Evolutionary conservation across 2,888 invertebrate genomes (phyloP), one percentile per base, ranked within the genome.

Genomic region (Phania funesta): DNA sequence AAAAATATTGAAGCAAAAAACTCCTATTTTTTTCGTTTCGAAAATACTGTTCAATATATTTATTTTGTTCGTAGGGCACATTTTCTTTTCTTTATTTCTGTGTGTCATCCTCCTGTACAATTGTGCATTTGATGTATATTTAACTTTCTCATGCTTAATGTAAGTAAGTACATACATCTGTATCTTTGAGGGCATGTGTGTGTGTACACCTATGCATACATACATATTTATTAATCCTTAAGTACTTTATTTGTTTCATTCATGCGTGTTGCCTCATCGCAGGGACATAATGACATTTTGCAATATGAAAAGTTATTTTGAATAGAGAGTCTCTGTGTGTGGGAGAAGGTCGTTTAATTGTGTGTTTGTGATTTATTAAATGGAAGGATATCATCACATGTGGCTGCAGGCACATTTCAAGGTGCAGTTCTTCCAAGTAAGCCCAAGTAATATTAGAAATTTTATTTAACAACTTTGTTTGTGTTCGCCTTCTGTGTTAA

Each of bases 91-190:
- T 38, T 67, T 52, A 54, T 52, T 13, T 20, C 20, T 38, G 52
- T 48, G 46, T 48, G 24, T 74, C 56, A 54, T 65, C 44, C 11
- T 60, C 18, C 38, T 65, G 48, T 35, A 48, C 48, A 65, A 75
- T 58, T 65, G 56, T 48, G 56, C 48, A 75, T 38, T 58, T 58
- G 56, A 75, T 56, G 41, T 73, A 8, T 38, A 50, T 50, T 46
- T 22, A 24, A 32, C 11, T 2, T 18, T 58, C 5, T 20, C 20
- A 56, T 32, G 44, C n/a, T 22, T 44, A 54, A 32, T 22, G n/a
- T 16, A 16, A 16, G 1, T 22, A 13, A 44, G 60, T 38, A 1
- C 2, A 0, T 22, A 24, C 24, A 13, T 22, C 0, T 13, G 50
- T 24, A 13, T 13, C 0, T 24, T n/a, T n/a, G n/a, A n/a, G 22